A percentile compares a stretch with the other conserved stretches of the same genome.
phyloP scores from a whole-genome alignment of 2,797 vertebrate genomes.

The Poecilia picta region DNA sequence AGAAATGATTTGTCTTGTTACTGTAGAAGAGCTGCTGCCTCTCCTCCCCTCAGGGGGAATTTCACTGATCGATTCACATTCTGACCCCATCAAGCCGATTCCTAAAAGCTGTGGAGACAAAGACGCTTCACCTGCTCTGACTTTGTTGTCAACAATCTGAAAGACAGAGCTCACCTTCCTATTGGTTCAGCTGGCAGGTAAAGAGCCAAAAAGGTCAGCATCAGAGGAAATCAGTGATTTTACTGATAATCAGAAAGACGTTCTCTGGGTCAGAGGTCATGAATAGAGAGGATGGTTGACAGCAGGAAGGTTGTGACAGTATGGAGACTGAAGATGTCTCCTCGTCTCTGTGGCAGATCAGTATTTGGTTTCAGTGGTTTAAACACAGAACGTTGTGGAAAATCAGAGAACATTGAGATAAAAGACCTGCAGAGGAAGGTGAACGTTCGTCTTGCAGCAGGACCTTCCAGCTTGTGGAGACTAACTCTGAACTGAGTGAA shows the following conservation, averaged over 20 bases:
- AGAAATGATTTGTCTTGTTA: conserved; percentile 51
- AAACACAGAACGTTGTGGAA: not conserved
- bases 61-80: conserved; percentile 56
- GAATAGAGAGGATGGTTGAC: conserved; percentile 15
- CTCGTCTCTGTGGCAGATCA: not conserved
- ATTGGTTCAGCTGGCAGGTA: not conserved
- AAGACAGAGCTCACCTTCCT: conserved; percentile 38
- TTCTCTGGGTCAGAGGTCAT: not conserved
- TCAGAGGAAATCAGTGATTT: conserved; percentile 58
- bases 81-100: conserved; percentile 27
- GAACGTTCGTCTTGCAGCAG: not conserved
- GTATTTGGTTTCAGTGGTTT: not conserved
- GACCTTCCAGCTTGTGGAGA: not conserved
- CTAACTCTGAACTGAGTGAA: not conserved
- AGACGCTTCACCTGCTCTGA: conserved; percentile 56
- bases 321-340: not conserved
- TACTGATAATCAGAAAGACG: too few relatives aligned
- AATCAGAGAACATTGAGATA: not conserved
- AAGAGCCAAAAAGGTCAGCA: not conserved
- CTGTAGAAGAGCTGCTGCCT: conserved; percentile 58
- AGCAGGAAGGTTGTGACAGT: not conserved
- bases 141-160: not conserved
- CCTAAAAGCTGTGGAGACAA: conserved; percentile 43
- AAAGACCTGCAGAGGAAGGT: not conserved
- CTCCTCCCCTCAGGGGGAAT: conserved; percentile 26